Percentiles rank a stretch among this genome's conserved stretches.
These are phyloP conservation scores for Parauchenoglanis punctatus DNA, from an alignment of 2,797 vertebrate species.

Conservation along the genomic window DNA sequence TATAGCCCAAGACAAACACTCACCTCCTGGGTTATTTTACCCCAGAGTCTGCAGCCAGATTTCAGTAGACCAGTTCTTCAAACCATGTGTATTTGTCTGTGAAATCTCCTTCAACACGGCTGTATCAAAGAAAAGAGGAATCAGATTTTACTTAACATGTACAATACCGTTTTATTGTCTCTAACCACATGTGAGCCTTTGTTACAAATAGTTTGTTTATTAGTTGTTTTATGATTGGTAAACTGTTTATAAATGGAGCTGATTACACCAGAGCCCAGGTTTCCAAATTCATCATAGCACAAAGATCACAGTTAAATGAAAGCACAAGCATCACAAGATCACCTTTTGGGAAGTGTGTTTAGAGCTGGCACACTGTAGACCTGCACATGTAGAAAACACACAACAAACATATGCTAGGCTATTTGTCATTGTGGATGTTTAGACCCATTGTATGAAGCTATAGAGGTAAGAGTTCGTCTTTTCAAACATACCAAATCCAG, in stretches of 20 bases:
- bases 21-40: conserved; percentile 52
- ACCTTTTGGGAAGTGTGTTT: not conserved
- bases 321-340: not conserved
- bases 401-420: not conserved
- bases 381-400: conserved; percentile 4
- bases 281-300: not conserved
- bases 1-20: conserved; percentile 52
- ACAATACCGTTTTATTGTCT: not conserved
- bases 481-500: conserved; percentile 46
- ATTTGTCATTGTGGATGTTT: conserved; percentile 27
- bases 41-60: conserved; percentile 49
- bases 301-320: not conserved
- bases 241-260: not conserved
- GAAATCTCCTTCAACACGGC: conserved; percentile 22
- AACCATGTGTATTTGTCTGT: conserved; percentile 51
- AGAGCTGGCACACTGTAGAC: not conserved
- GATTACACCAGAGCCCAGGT: not conserved
- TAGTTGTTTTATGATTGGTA: conserved; percentile 26
- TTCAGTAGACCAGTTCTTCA: conserved; percentile 36
- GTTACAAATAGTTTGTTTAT: conserved; percentile 27
- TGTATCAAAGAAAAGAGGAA: conserved; percentile 9
- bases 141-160: not conserved
- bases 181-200: not conserved
- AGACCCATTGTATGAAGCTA: not conserved
- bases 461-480: conserved; percentile 21